phyloP scores from a whole-genome alignment of 2,797 vertebrate genomes.

The Choloepus didactylus region DNA sequence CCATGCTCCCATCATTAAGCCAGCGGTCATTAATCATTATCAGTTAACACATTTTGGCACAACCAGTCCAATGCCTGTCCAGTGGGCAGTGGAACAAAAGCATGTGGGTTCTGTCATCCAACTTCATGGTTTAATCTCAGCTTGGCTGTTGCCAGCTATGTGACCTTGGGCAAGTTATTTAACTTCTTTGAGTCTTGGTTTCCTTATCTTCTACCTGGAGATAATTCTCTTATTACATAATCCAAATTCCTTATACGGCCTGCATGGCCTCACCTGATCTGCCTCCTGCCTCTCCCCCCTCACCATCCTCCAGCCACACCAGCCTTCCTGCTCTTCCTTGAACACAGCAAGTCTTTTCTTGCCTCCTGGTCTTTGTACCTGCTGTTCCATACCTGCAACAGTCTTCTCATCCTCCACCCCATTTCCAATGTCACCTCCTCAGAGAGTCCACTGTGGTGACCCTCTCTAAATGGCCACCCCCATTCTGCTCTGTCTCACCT shows the following conservation, averaged over 20 bases:
- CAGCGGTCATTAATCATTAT: background rate
- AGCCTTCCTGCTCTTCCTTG: background rate
- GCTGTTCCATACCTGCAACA: background rate
- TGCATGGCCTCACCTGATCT: background rate
- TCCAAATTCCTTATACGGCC: background rate
- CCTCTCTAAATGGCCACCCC: rapidly evolving
- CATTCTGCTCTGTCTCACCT: background rate
- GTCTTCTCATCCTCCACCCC: background rate
- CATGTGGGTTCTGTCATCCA: background rate
- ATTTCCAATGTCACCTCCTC: background rate
- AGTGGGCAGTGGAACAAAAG: background rate
- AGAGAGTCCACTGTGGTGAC: background rate
- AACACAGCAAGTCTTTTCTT: background rate
- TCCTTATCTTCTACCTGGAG: background rate
- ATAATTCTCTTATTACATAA: background rate
- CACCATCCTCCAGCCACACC: rapidly evolving
- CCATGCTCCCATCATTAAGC: background rate
- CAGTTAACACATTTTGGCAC: background rate
- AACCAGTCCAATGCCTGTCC: background rate
- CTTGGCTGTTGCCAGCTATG: background rate
- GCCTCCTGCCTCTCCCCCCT: background rate
- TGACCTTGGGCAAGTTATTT: background rate
- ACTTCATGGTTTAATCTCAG: background rate
- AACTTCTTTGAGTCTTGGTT: background rate
- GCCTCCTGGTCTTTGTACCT: background rate